Evolutionary conservation across 1,140 invertebrate species (phyloP).

Genomic region (Drosophila prosaltans): DNA sequence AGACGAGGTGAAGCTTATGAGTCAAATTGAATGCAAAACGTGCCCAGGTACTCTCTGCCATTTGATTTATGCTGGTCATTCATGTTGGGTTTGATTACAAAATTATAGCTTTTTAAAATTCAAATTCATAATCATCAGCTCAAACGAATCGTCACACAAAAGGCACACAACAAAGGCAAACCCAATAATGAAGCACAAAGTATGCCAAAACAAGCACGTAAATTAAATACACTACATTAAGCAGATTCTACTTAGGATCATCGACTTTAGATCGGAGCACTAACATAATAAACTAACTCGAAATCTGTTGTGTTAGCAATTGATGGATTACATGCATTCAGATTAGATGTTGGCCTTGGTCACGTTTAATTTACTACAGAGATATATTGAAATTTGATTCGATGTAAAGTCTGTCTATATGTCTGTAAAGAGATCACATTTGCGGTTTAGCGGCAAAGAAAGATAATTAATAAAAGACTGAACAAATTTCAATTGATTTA

Average conservation of each 20-base stretch:
- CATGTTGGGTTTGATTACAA: slow-evolving; percentile 45
- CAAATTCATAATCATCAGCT: slow-evolving; percentile 54
- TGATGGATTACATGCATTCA: too few species aligned
- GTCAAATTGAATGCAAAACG: slow-evolving; percentile 16
- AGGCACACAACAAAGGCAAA: slow-evolving; percentile 19
- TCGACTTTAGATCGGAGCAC: too few species aligned
- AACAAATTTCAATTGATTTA: too few species aligned
- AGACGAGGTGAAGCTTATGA: slow-evolving; percentile 11
- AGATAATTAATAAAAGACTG: too few species aligned
- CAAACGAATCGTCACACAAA: slow-evolving; percentile 28
- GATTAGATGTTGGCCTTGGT: not conserved
- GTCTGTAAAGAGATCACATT: not conserved
- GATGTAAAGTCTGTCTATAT: not conserved
- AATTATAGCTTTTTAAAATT: slow-evolving; percentile 67
- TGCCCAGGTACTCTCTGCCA: slow-evolving; percentile 10
- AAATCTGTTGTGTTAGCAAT: too few species aligned
- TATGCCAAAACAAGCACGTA: slow-evolving; percentile 2
- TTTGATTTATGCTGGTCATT: slow-evolving; percentile 35
- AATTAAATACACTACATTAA: not conserved
- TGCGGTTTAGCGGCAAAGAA: too few species aligned
- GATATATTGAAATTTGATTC: not conserved
- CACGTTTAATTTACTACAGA: not conserved
- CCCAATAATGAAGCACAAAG: slow-evolving; percentile 2
- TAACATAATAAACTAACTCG: too few species aligned
- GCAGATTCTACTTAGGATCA: not conserved